Evolutionary conservation across 37 sponge, comb jelly and placozoan species (phyloP).

Genomic region (Dysidea cf. avara): DNA sequence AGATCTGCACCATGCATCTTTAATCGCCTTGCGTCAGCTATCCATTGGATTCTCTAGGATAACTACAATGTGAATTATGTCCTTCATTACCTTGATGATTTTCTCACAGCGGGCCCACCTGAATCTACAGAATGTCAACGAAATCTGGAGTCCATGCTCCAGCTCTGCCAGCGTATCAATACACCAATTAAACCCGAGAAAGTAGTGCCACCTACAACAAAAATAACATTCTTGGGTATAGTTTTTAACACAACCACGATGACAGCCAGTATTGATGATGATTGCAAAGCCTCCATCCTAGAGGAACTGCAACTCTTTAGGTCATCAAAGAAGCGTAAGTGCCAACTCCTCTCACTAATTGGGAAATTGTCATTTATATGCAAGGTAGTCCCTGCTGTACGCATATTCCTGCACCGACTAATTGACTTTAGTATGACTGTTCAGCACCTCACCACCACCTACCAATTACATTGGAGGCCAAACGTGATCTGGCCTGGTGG

Average conservation of each 20-base stretch:
- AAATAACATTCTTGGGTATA: constrained; percentile 31
- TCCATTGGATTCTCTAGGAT: constrained; percentile 23
- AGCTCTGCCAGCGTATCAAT: too few species aligned
- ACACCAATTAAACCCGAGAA: too few species aligned
- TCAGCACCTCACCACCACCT: too few species aligned
- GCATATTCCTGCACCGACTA: constrained; percentile 22
- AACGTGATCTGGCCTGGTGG: too few species aligned
- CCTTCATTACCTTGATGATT: constrained; percentile 49
- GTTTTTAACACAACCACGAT: constrained; percentile 3
- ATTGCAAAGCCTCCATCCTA: too few species aligned
- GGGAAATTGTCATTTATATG: constrained; percentile 8
- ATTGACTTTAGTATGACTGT: too few species aligned
- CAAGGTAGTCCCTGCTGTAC: constrained; percentile 22
- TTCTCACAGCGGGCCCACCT: constrained; percentile 12
- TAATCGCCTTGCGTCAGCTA: constrained; percentile 11
- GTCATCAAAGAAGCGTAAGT: neutral
- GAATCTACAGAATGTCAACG: too few species aligned
- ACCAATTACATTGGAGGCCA: too few species aligned
- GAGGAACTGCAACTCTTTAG: too few species aligned
- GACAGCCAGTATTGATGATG: too few species aligned
- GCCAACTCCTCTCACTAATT: constrained; percentile 19
- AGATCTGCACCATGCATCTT: constrained; percentile 24
- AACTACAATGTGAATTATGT: constrained; percentile 3
- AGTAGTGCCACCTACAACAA: too few species aligned
- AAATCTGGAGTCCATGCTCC: too few species aligned